Evolutionary conservation across 2,888 invertebrate species (phyloP), one percentile per base, ranked within the genome.

Genomic region (Brachylomia viminalis): DNA sequence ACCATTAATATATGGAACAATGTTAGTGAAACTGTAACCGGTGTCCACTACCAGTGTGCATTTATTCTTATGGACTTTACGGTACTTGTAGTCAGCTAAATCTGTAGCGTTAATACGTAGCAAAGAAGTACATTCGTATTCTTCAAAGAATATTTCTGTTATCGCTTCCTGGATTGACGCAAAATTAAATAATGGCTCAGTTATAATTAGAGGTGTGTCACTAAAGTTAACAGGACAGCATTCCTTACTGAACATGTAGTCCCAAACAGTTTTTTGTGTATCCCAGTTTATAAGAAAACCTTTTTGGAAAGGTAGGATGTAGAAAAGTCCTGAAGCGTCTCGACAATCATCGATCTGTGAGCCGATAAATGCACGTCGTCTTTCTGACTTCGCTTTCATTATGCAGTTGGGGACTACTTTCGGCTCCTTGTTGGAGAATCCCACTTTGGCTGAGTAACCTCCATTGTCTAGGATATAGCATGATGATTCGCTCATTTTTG

Each of bases 231-330:
- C 98, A 20, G 98, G 97, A 79, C 98, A 97, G 86, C 98, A 98
- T 87, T 99, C 98, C 91, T 98, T 98, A 79, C 98, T 98, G 87
- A 99, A 99, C 77, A 99, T 97, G 89, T 99, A 98, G 94, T 99
- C 99, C 99, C 99, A 99, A 4, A 99, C 97, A 11, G 98, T 98
- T 95, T 99, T 99, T 92, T 99, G 98, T 0, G 98, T 97, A 89
- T 99, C 99, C 99, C 99, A 99, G 92, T 99, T 99, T 0, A 99
- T 97, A 0, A 99, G 96, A 89, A 99, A 99, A 0, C 99, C 99
- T 97, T 98, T 98, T 95, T 99, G 99, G 92, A 98, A 99, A 0
- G 99, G 98, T 72, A 99, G 95, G 72, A 99, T 98, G 92, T 99
- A 99, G 94, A 98, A 99, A 1, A 99, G 95, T 0, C 99, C 99